These are phyloP conservation scores for Speoplatyrhinus poulsoni DNA, from an alignment of 2,113 vertebrate species.

Conservation along the genomic window DNA sequence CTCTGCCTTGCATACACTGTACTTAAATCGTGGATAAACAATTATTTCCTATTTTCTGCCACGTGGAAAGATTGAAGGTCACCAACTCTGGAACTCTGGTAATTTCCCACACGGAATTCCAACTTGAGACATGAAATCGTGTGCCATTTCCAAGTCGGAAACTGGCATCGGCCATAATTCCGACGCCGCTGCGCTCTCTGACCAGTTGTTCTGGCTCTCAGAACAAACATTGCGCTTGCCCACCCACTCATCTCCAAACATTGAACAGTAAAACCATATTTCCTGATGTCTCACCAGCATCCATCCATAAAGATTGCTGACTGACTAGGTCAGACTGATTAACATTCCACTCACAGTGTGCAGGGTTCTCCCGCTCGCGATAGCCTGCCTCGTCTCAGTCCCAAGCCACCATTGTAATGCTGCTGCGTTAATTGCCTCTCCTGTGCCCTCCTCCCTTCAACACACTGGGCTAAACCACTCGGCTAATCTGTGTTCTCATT, in stretches of 20 bases:
- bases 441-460: slow-evolving; percentile 19
- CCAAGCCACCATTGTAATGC: slow-evolving; percentile 18
- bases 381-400: background rate
- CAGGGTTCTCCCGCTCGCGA: background rate
- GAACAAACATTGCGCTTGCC: no score
- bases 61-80: no score
- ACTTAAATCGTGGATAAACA: no score
- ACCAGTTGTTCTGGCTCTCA: no score
- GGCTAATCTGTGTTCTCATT: slow-evolving; percentile 45
- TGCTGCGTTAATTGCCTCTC: slow-evolving; percentile 24
- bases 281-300: background rate
- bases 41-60: no score
- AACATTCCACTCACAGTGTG: slow-evolving; percentile 5
- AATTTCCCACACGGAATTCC: no score
- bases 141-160: no score
- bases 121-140: no score
- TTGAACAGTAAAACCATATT: background rate
- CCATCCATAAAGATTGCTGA: background rate
- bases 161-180: no score
- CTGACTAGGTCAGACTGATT: slow-evolving; percentile 3
- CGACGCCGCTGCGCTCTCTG: no score
- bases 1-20: no score
- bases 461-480: slow-evolving; percentile 29
- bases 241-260: background rate
- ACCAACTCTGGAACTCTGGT: no score